Base-by-base conservation (phyloP, 2,888 invertebrate genomes). In the Stenodera caucasica region DNA sequence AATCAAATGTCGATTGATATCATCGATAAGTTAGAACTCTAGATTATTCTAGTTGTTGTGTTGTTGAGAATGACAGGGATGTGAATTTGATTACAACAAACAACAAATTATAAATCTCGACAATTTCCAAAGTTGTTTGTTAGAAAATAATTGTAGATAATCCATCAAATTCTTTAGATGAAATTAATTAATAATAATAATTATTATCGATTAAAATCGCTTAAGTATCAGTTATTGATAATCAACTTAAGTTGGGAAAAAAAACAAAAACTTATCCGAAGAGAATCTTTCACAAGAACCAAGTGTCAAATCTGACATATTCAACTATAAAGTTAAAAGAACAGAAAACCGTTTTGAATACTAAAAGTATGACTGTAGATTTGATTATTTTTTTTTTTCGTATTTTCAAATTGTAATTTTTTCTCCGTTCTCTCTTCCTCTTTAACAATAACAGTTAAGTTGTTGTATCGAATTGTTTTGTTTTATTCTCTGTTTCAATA, bases 371-470 rank as follows among this genome's bases (percentile, higher is more conserved):
- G 40, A 21, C 18, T 40, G 18, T 11, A 18, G 7, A 26, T 26
- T 26, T 26, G 26, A 26, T 26, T 26, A 4, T 26, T 26, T 26
- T 5, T 15, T 45, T 45, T 45, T 23, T 45, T 45, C 8, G 6
- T 30, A 30, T 6, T 23, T 45, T 45, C 45, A 45, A 37, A 45
- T 45, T 11, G 14, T 14, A 15, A 33, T 33, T 33, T 33, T 33
- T 33, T n/a, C 3, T 8, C 8, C 7, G 7, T 15, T 26, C n/a
- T 21, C 45, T 45, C 45, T 45, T 40, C 21, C 12, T 21, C 21
- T 14, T 37, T 11, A 45, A 45, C 23, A 63, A 60, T 60, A 68
- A 70, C 67, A 63, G 69, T 68, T 68, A 66, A 65, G 53, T 55
- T 67, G n/a, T n/a, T n/a, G n/a, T n/a, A n/a, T n/a, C n/a, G n/a